A percentile compares a stretch with the other conserved stretches of the same genome.
Evolutionary conservation across 64 coral and sea anemone genomes (phyloP).

Genomic region (Catalaphyllia jardinei): DNA sequence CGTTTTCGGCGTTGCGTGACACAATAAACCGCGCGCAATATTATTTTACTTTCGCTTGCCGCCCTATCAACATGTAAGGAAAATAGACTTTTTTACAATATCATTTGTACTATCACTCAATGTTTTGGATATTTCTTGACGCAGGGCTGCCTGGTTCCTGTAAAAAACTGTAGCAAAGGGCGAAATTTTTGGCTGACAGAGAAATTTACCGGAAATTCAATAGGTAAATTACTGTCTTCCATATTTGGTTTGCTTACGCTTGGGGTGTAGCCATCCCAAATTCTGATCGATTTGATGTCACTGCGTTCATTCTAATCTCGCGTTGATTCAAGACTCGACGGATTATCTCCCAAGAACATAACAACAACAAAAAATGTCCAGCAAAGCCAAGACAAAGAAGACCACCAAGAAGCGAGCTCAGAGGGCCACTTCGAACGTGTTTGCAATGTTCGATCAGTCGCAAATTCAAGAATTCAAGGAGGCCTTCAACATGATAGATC

Average conservation of each 20-base stretch:
- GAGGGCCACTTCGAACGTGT: conserved; percentile 64
- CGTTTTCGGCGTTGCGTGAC: too few species aligned
- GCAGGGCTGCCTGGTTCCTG: too few species aligned
- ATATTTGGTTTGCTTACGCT: conserved; percentile 55
- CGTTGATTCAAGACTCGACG: neutral
- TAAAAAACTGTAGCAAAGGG: neutral
- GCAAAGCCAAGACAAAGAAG: conserved; percentile 65
- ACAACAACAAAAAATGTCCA: conserved; percentile 54
- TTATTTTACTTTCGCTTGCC: too few species aligned
- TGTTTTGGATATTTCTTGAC: too few species aligned
- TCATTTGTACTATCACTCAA: too few species aligned
- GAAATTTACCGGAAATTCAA: neutral
- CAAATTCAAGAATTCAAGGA: conserved; percentile 83
- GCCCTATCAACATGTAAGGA: too few species aligned
- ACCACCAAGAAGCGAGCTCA: conserved; percentile 65
- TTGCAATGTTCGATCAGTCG: conserved; percentile 72
- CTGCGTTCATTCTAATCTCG: neutral
- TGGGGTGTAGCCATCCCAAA: conserved; percentile 40
- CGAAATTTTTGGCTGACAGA: neutral
- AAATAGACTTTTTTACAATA: too few species aligned
- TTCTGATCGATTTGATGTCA: neutral
- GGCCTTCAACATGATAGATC: conserved; percentile 76
- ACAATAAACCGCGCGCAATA: too few species aligned
- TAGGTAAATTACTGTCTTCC: neutral
- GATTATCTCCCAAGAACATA: neutral